A percentile compares a stretch with the other conserved stretches of the same genome.
These are phyloP conservation scores for Bujurquina vittata DNA, from an alignment of 2,113 vertebrate genomes.

Conservation along the genomic window DNA sequence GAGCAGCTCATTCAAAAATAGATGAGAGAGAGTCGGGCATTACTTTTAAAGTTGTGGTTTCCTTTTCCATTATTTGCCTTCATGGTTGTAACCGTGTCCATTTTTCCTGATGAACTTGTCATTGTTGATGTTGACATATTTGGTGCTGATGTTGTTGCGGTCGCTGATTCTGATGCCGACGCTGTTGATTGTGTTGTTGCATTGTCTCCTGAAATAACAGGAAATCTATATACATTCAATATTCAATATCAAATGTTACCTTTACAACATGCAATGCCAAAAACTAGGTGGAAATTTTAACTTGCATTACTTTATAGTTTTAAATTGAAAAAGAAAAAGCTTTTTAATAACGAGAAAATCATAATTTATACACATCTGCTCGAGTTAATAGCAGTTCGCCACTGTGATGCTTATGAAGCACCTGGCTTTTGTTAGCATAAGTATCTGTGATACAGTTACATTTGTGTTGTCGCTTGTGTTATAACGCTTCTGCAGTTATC, in stretches of 20 bases:
- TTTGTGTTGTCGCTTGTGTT: too few relatives aligned
- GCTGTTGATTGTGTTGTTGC: rapidly evolving
- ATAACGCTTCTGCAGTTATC: too few relatives aligned
- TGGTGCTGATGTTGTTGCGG: background rate
- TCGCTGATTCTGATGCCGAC: background rate
- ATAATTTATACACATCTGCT: too few relatives aligned
- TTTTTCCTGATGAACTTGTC: too few relatives aligned
- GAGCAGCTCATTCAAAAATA: background rate
- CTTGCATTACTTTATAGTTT: too few relatives aligned
- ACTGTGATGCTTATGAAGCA: background rate
- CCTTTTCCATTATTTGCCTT: too few relatives aligned
- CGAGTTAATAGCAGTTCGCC: background rate
- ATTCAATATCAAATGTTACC: too few relatives aligned
- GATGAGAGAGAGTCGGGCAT: background rate
- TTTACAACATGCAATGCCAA: too few relatives aligned
- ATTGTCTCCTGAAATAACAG: background rate
- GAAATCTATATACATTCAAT: background rate
- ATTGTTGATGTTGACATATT: background rate
- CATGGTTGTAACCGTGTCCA: too few relatives aligned
- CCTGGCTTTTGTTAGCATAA: background rate
- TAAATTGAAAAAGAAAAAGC: too few relatives aligned
- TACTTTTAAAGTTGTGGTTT: background rate
- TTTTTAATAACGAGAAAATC: too few relatives aligned
- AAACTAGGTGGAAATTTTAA: background rate
- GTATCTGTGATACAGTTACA: background rate